phyloP scores from a whole-genome alignment of 2,113 vertebrate genomes.

The Conger conger region DNA sequence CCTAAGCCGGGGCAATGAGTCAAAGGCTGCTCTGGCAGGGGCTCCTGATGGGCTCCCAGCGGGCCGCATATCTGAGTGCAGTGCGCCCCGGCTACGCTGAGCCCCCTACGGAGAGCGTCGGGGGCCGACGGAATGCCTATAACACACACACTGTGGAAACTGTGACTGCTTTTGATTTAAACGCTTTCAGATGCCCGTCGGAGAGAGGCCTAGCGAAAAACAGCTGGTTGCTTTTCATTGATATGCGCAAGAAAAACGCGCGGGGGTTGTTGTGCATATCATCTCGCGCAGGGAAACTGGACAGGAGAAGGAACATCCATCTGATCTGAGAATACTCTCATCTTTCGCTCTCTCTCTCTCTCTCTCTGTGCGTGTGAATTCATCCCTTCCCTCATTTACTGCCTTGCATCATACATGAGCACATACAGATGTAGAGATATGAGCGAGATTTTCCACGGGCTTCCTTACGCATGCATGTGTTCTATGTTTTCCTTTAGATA shows the following conservation, averaged over 20 bases:
- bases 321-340: constrained; percentile 24
- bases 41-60: constrained; percentile 49
- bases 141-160: constrained; percentile 71
- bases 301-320: background rate
- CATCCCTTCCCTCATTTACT: background rate
- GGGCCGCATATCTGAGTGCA: constrained; percentile 60
- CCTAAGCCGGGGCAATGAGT: constrained; percentile 42
- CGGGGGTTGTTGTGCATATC: too few species aligned
- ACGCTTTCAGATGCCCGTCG: constrained; percentile 72
- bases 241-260: constrained; percentile 47
- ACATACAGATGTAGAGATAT: background rate
- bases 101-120: constrained; percentile 56
- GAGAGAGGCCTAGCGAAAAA: constrained; percentile 57
- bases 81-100: constrained; percentile 61
- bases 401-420: background rate
- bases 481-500: background rate
- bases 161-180: constrained; percentile 75
- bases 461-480: background rate
- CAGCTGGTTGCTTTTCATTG: constrained; percentile 68
- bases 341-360: too few species aligned
- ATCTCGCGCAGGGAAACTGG: constrained; percentile 14
- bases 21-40: constrained; percentile 43
- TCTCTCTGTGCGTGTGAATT: constrained; percentile 14
- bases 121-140: constrained; percentile 69
- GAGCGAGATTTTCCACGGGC: too few species aligned